These are phyloP conservation scores for Alosa sapidissima DNA, from an alignment of 2,797 vertebrate genomes.

Conservation along the genomic window DNA sequence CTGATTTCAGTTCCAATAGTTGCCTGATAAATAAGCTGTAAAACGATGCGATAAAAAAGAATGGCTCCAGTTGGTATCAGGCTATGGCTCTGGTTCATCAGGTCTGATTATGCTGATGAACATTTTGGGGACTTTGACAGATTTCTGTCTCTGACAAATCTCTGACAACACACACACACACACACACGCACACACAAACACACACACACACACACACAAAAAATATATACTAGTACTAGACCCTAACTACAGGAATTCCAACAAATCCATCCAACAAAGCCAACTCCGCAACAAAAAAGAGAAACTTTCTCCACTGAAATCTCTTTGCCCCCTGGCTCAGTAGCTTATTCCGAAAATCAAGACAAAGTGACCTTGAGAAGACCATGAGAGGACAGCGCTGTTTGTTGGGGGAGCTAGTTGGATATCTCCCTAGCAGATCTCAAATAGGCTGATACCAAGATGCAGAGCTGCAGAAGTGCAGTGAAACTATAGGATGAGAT, in stretches of 20 bases:
- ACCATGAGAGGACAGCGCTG: not conserved
- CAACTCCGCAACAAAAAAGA: not conserved
- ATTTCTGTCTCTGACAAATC: too few species aligned
- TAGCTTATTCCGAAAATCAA: not conserved
- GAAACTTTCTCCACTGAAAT: not conserved
- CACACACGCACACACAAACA: too few species aligned
- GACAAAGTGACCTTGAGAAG: not conserved
- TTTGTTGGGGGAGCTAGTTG: not conserved
- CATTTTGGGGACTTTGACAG: too few species aligned
- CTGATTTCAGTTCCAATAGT: not conserved
- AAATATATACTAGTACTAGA: not conserved
- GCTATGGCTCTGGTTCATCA: not conserved
- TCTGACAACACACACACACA: too few species aligned
- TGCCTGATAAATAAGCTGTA: not conserved
- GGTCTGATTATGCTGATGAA: too few species aligned
- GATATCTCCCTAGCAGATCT: not conserved
- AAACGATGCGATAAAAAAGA: not conserved
- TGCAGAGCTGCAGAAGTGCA: not conserved
- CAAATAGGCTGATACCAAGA: not conserved
- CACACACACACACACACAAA: too few species aligned
- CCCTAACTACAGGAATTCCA: not conserved
- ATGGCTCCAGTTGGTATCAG: not conserved
- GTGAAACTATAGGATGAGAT: not conserved
- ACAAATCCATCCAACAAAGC: not conserved
- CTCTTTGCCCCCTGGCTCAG: not conserved